Conservation (phyloP, 2,113 vertebrate species). For the Forbesichthys agassizii region DNA sequence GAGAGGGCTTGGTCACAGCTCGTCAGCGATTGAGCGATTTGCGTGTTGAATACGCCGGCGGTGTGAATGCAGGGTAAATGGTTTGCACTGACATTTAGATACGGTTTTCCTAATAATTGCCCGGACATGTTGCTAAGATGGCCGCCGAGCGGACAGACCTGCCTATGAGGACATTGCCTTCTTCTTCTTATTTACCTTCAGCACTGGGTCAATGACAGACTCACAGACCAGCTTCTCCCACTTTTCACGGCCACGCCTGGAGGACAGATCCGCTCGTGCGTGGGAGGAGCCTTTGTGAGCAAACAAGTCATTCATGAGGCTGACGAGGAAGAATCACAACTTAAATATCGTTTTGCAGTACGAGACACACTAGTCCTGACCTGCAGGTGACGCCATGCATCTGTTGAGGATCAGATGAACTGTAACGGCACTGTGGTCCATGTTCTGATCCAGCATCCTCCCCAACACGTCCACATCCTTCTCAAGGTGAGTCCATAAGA, state of each 20-base stretch:
- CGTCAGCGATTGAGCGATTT: no score
- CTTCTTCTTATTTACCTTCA: constrained; percentile 43
- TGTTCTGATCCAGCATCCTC: constrained; percentile 62
- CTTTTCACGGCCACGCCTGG: constrained; percentile 49
- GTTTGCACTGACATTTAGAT: no score
- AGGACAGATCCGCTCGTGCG: constrained; percentile 37
- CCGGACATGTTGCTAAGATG: no score
- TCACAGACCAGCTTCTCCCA: constrained; percentile 71
- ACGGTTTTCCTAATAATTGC: no score
- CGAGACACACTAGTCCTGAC: constrained; percentile 17
- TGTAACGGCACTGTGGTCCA: constrained; percentile 57
- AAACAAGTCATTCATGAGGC: constrained; percentile 1
- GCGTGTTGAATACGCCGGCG: no score
- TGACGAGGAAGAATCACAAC: neutral
- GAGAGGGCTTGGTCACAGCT: no score
- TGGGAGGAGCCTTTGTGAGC: constrained; percentile 24
- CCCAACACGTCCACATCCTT: constrained; percentile 65
- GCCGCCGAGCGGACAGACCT: no score
- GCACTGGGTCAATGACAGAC: constrained; percentile 57
- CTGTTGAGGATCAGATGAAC: constrained; percentile 67
- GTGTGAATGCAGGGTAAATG: no score
- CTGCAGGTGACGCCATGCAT: constrained; percentile 32
- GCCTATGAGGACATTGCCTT: no score
- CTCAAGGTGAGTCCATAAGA: constrained; percentile 73
- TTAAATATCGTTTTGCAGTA: neutral